Evolutionary conservation across 1,140 invertebrate species (phyloP), one percentile per base, ranked within the genome.

Genomic region (Eriocheir sinensis): DNA sequence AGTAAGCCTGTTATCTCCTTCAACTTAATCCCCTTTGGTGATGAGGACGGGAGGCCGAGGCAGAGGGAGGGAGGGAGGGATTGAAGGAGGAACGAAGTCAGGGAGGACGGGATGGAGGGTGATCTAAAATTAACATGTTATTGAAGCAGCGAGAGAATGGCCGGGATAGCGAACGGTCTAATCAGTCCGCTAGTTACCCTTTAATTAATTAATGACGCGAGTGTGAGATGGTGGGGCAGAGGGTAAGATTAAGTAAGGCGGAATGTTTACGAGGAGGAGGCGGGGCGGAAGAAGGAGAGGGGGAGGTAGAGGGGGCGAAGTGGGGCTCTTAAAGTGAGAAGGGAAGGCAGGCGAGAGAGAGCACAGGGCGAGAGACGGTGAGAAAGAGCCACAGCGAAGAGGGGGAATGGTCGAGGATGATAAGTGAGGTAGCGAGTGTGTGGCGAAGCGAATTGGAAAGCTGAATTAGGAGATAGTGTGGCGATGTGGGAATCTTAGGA

Each of bases 191-290:
- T 72, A 72, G 60, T 72, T 72, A 72, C 60, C 60, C 60, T 72
- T n/a, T 72, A 72, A 72, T 72, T 72, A 72, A 72, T n/a, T 72
- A 72, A 72, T 72, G 60, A 72, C 60, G 27, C 60, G 60, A 21
- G 60, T n/a, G 27, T 72, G 60, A 72, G 60, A 72, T n/a, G 60
- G 60, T 72, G 27, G 4, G 60, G 60, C 48, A 1, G 48, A 53
- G 48, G 48, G 48, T 72, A 72, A 72, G 60, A 72, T 72, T 72
- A 72, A 72, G 60, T 72, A 72, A 72, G 60, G 60, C 60, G 60
- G 27, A 72, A 72, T 72, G 60, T 72, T 72, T 72, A 72, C 60
- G 60, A 72, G 60, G 53, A 8, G 6, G 27, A 72, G 60, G n/a
- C 4, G 3, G 60, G n/a, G 60, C 2, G 60, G n/a, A n/a, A n/a